phyloP scores from a whole-genome alignment of 2,797 vertebrate species.

The Hydrolagus colliei region DNA sequence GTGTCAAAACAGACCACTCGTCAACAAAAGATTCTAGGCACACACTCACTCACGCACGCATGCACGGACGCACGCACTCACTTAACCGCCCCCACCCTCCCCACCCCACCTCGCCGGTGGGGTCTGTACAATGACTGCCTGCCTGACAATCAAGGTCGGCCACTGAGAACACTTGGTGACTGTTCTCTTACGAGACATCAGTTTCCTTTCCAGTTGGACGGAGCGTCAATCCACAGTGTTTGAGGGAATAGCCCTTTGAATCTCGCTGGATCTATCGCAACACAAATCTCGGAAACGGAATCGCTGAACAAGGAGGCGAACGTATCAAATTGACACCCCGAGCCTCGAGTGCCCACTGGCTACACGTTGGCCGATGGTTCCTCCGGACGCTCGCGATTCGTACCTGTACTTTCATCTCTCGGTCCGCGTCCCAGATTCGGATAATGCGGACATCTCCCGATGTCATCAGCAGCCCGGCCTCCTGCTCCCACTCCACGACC shows the following conservation, averaged over 20 bases:
- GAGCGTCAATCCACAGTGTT: not conserved
- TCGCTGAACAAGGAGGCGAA: not conserved
- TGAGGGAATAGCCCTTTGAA: not conserved
- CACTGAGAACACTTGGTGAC: not conserved
- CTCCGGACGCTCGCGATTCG: rapidly evolving
- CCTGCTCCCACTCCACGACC: slow-evolving; percentile 98
- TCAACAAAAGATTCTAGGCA: not conserved
- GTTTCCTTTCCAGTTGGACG: not conserved
- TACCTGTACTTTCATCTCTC: slow-evolving; percentile 96
- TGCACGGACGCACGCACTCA: too few relatives aligned
- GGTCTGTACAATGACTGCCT: not conserved
- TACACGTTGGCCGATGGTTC: not conserved
- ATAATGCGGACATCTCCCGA: slow-evolving; percentile 89
- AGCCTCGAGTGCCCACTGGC: not conserved
- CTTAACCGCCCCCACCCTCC: too few relatives aligned
- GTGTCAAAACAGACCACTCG: too few relatives aligned
- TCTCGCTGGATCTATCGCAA: not conserved
- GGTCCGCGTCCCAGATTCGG: slow-evolving; percentile 92
- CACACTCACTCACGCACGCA: too few relatives aligned
- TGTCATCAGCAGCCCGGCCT: slow-evolving; percentile 89
- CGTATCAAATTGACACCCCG: not conserved
- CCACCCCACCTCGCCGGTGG: too few relatives aligned
- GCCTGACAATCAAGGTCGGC: not conserved
- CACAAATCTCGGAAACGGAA: not conserved
- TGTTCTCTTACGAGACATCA: not conserved